A percentile compares a stretch with the other conserved stretches of the same genome.
These are phyloP conservation scores for Psittacara wagleri DNA, from an alignment of 2,113 vertebrate genomes.

Conservation along the genomic window DNA sequence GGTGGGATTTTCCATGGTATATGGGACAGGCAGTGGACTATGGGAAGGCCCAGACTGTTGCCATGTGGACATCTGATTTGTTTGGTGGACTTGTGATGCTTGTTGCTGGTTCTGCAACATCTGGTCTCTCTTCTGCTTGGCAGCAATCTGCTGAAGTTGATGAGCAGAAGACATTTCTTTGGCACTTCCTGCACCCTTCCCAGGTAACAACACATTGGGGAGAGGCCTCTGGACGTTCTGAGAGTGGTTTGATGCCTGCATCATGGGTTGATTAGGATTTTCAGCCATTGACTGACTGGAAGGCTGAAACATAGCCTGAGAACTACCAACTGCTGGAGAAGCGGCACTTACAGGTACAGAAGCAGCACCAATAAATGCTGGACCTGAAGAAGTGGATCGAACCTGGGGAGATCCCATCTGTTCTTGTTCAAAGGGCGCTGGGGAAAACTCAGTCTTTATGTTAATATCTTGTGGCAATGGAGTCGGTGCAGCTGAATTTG, in stretches of 20 bases:
- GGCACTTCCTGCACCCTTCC: slow-evolving; percentile 84
- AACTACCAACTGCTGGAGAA: slow-evolving; percentile 75
- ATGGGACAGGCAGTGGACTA: slow-evolving; percentile 81
- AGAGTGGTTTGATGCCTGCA: slow-evolving; percentile 78
- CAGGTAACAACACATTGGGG: slow-evolving; percentile 79
- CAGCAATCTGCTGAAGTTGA: slow-evolving; percentile 88
- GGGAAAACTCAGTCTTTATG: slow-evolving; percentile 92
- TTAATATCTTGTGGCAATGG: slow-evolving; percentile 82
- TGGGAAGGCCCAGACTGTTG: slow-evolving; percentile 82
- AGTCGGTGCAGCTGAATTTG: slow-evolving; percentile 73
- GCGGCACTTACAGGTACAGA: slow-evolving; percentile 79
- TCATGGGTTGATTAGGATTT: slow-evolving; percentile 68
- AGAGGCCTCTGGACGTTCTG: slow-evolving; percentile 76
- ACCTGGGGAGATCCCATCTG: slow-evolving; percentile 86
- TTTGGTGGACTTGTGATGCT: slow-evolving; percentile 68
- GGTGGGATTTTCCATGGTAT: slow-evolving; percentile 87
- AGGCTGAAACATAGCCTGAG: slow-evolving; percentile 77
- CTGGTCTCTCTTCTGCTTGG: slow-evolving; percentile 84
- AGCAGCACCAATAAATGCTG: slow-evolving; percentile 82
- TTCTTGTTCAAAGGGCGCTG: slow-evolving; percentile 88
- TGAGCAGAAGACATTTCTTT: slow-evolving; percentile 89
- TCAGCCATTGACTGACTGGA: slow-evolving; percentile 71
- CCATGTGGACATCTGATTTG: slow-evolving; percentile 84
- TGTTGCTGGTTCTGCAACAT: slow-evolving; percentile 80
- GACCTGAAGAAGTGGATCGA: slow-evolving; percentile 83